Evolutionary conservation across 2,797 vertebrate genomes (phyloP).

Genomic region (Eidolon dupreanum): DNA sequence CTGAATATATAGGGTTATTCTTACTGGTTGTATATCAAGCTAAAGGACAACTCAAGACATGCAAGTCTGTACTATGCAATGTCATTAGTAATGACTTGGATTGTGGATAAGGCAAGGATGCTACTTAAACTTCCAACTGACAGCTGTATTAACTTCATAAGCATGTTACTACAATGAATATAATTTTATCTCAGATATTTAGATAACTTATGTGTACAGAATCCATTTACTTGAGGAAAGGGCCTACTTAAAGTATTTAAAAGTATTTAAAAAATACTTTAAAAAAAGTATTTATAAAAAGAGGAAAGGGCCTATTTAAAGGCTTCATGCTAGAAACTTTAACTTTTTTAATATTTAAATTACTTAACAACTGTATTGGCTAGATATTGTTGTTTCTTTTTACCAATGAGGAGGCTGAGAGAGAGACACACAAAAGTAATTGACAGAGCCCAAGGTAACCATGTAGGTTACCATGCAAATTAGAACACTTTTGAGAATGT

Average conservation of each 20-base stretch:
- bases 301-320: neutral
- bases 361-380: neutral
- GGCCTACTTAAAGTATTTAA: no score
- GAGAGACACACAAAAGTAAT: neutral
- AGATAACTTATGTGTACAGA: conserved; percentile 19
- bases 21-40: neutral
- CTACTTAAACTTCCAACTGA: neutral
- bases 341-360: conserved; percentile 16
- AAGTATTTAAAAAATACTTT: no score
- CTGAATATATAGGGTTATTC: neutral
- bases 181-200: conserved; percentile 38
- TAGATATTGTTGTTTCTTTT: neutral
- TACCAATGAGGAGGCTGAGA: neutral
- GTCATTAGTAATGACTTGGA: neutral
- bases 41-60: neutral
- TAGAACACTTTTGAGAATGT: neutral
- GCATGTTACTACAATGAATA: neutral
- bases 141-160: neutral
- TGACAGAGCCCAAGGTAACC: neutral
- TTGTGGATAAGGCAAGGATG: neutral
- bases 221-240: neutral
- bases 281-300: neutral
- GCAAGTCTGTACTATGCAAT: neutral
- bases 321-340: neutral
- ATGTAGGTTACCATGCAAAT: neutral